phyloP scores from a whole-genome alignment of 64 coral and sea anemone species.

The Montipora foliosa region DNA sequence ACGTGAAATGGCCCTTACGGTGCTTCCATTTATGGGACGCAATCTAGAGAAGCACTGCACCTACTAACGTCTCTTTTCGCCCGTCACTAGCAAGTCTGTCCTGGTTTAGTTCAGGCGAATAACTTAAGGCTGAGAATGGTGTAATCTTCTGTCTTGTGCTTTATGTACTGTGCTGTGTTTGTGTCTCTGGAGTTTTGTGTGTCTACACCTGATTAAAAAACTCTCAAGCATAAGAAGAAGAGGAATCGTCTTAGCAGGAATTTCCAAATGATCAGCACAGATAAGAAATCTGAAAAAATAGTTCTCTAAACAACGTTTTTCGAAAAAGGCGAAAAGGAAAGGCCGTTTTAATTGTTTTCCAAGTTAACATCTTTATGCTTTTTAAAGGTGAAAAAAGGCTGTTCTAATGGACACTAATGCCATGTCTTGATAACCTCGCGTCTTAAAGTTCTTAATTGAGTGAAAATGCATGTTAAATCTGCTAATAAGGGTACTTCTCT shows the following conservation, averaged over 20 bases:
- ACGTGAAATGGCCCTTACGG: background rate
- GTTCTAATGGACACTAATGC: background rate
- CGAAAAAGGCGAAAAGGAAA: background rate
- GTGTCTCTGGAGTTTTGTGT: background rate
- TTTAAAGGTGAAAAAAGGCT: background rate
- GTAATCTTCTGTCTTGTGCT: background rate
- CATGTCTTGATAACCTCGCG: background rate
- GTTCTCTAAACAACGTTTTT: background rate
- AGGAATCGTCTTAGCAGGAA: background rate
- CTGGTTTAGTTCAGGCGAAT: too few species aligned
- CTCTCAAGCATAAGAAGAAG: background rate
- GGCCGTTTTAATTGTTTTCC: too few species aligned
- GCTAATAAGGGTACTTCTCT: background rate
- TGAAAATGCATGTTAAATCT: background rate
- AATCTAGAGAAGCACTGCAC: background rate
- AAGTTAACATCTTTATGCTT: background rate
- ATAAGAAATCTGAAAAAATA: background rate
- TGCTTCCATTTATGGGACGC: background rate
- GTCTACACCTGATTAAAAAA: background rate
- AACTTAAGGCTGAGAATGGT: too few species aligned
- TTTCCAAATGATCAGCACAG: background rate
- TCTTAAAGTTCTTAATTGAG: background rate
- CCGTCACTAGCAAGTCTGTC: background rate
- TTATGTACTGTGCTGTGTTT: background rate
- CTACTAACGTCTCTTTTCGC: background rate